Evolutionary conservation across 2,797 vertebrate species (phyloP).

Genomic region (Malurus splendens): DNA sequence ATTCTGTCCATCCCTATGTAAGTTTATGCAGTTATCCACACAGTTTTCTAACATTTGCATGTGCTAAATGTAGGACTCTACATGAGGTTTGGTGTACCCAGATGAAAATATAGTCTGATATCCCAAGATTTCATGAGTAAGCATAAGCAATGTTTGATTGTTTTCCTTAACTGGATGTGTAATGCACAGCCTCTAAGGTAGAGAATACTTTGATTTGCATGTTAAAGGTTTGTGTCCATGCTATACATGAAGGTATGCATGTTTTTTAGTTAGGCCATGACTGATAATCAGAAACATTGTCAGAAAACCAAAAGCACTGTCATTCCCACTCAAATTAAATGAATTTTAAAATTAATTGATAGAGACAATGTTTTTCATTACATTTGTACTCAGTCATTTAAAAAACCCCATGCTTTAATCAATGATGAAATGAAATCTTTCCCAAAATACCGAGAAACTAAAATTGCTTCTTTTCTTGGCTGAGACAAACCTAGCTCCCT

Average conservation of each 20-base stretch:
- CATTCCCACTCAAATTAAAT: background rate
- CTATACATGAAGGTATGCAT: background rate
- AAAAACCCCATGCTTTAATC: rapidly evolving
- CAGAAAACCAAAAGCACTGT: background rate
- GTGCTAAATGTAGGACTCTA: background rate
- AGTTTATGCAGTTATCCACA: background rate
- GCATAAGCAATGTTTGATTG: background rate
- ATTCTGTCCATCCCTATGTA: background rate
- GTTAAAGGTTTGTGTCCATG: background rate
- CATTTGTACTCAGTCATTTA: background rate
- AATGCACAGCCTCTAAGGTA: background rate
- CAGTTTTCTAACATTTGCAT: background rate
- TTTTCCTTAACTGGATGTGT: background rate
- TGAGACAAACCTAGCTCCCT: background rate
- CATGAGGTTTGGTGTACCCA: background rate
- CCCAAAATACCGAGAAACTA: background rate
- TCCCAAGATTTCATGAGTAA: background rate
- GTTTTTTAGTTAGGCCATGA: background rate
- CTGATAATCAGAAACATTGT: background rate
- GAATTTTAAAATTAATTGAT: background rate
- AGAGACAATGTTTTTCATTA: background rate
- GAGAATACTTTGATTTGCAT: background rate
- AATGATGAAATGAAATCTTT: background rate
- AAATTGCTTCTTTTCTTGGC: background rate
- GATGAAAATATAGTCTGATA: background rate